Conservation (phyloP, 2,888 invertebrate species). For the Nephrocerus scutellatus region DNA sequence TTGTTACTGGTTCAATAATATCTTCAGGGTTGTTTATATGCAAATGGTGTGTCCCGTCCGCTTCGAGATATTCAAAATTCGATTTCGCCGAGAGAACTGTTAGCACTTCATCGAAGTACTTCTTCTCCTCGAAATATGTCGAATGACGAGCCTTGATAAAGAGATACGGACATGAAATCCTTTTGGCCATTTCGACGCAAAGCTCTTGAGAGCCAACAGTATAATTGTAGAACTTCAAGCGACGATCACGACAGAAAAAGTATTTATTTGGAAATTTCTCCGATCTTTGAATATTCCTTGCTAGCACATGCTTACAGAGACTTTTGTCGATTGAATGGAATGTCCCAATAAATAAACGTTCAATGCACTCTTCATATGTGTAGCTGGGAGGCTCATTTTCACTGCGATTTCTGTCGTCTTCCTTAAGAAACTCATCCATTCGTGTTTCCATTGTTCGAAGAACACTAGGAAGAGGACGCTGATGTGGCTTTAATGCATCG, state of each 20-base stretch:
- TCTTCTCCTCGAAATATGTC: constrained; percentile 52
- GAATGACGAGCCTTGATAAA: constrained; percentile 56
- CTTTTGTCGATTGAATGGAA: constrained; percentile 54
- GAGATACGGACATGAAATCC: constrained; percentile 59
- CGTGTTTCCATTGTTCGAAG: constrained; percentile 43
- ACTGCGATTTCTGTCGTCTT: constrained; percentile 45
- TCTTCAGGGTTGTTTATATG: constrained; percentile 63
- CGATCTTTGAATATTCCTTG: constrained; percentile 55
- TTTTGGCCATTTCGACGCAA: constrained; percentile 52
- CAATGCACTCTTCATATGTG: constrained; percentile 55
- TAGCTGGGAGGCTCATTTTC: constrained; percentile 57
- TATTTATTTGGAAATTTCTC: constrained; percentile 54
- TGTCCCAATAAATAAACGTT: constrained; percentile 54
- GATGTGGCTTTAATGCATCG: constrained; percentile 43
- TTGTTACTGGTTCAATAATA: constrained; percentile 52
- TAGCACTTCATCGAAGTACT: constrained; percentile 54
- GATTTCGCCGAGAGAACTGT: constrained; percentile 52
- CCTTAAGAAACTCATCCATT: constrained; percentile 49
- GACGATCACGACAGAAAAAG: constrained; percentile 60
- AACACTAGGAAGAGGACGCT: constrained; percentile 33
- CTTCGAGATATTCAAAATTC: constrained; percentile 54
- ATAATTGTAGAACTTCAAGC: constrained; percentile 52
- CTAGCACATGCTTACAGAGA: constrained; percentile 51
- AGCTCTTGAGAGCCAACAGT: constrained; percentile 48
- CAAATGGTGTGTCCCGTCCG: constrained; percentile 65